Evolutionary conservation across 2,888 invertebrate species (phyloP).

Genomic region (Tubulanus polymorphus): DNA sequence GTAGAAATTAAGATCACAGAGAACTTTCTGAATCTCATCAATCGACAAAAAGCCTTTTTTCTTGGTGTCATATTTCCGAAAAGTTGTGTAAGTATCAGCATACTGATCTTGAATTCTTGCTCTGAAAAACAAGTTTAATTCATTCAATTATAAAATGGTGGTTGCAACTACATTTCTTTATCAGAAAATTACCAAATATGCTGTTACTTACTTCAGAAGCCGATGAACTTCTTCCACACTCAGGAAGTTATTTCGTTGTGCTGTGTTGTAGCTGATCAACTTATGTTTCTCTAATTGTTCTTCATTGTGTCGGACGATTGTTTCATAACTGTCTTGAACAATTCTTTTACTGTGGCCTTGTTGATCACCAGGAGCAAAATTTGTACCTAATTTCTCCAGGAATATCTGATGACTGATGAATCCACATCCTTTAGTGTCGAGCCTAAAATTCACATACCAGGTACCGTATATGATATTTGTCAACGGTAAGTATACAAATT

Average conservation of each 20-base stretch:
- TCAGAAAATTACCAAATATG: not conserved
- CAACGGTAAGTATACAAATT: no score
- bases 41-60: constrained; percentile 39
- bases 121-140: constrained; percentile 23
- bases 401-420: constrained; percentile 41
- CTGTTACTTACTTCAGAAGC: constrained; percentile 34
- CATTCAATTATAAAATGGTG: not conserved
- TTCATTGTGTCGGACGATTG: constrained; percentile 34
- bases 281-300: constrained; percentile 39
- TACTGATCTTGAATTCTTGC: constrained; percentile 44
- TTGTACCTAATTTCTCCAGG: constrained; percentile 33
- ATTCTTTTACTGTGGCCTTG: constrained; percentile 39
- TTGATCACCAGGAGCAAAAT: constrained; percentile 43
- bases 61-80: constrained; percentile 41
- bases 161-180: not conserved
- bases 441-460: no score
- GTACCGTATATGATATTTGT: no score
- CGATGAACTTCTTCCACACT: constrained; percentile 34
- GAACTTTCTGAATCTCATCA: constrained; percentile 41
- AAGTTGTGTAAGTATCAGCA: constrained; percentile 40
- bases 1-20: constrained; percentile 42
- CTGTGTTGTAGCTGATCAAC: constrained; percentile 41
- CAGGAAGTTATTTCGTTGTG: constrained; percentile 32
- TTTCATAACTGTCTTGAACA: constrained; percentile 32
- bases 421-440: constrained; percentile 37